Evolutionary conservation across 2,797 vertebrate genomes (phyloP).

Genomic region (Zalophus californianus): DNA sequence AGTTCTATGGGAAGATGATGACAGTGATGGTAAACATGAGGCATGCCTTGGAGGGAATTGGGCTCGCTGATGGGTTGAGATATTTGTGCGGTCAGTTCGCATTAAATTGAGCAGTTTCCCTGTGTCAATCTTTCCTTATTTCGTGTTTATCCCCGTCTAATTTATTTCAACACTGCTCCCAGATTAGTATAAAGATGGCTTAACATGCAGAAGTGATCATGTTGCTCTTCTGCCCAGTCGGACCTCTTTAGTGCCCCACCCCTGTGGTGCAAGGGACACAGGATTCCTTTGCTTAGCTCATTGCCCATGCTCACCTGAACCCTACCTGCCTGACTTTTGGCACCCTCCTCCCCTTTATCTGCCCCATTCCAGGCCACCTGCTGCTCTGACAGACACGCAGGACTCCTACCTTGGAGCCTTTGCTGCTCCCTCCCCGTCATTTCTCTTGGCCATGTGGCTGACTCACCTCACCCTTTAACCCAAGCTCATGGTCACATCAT

Average conservation of each 20-base stretch:
- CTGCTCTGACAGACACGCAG: background rate
- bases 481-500: background rate
- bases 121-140: background rate
- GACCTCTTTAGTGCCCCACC: background rate
- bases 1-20: background rate
- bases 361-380: background rate
- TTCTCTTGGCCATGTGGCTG: background rate
- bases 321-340: background rate
- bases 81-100: background rate
- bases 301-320: background rate
- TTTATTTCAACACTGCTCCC: background rate
- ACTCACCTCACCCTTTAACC: background rate
- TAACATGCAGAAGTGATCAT: background rate
- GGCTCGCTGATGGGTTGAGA: background rate
- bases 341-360: rapidly evolving
- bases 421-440: rapidly evolving
- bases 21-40: background rate
- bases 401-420: background rate
- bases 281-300: background rate
- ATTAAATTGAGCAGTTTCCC: background rate
- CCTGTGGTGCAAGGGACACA: rapidly evolving
- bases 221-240: background rate
- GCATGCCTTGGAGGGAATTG: background rate
- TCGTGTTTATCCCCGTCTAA: background rate
- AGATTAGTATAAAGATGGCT: background rate